These are phyloP conservation scores for Euproctis similis DNA, from an alignment of 2,888 invertebrate genomes.

Conservation along the genomic window DNA sequence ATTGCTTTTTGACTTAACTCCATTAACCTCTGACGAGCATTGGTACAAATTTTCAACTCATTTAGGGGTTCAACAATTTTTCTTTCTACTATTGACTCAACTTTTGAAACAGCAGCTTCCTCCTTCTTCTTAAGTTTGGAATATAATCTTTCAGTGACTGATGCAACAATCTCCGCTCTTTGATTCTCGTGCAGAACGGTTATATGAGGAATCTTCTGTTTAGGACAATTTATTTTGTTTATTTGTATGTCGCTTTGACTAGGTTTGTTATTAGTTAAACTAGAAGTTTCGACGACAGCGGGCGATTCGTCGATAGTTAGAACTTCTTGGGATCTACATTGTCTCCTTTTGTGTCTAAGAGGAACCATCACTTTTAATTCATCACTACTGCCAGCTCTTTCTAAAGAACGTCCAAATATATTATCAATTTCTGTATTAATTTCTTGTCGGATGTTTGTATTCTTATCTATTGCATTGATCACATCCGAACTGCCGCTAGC, in stretches of 20 bases:
- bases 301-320: slow-evolving; percentile 39
- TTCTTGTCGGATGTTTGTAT: slow-evolving; percentile 41
- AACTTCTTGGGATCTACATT: slow-evolving; percentile 67
- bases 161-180: slow-evolving; percentile 81
- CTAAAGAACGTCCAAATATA: slow-evolving; percentile 53
- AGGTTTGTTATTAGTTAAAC: slow-evolving; percentile 26
- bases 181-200: slow-evolving; percentile 62
- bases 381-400: slow-evolving; percentile 61
- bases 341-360: slow-evolving; percentile 52
- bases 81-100: slow-evolving; percentile 55
- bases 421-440: slow-evolving; percentile 62
- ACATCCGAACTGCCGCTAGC: slow-evolving; percentile 55
- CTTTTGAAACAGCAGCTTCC: slow-evolving; percentile 55
- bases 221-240: slow-evolving; percentile 27
- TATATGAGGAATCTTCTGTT: slow-evolving; percentile 35
- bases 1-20: slow-evolving; percentile 77
- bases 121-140: slow-evolving; percentile 73
- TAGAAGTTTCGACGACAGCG: slow-evolving; percentile 17
- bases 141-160: slow-evolving; percentile 81
- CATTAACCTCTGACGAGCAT: slow-evolving; percentile 74
- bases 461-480: slow-evolving; percentile 43
- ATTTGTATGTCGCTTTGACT: slow-evolving; percentile 35
- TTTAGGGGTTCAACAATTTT: slow-evolving; percentile 62
- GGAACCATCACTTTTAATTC: slow-evolving; percentile 58
- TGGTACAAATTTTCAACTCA: slow-evolving; percentile 75